Evolutionary conservation across 2,888 invertebrate species (phyloP), one percentile per base, ranked within the genome.

Genomic region (Belgica antarctica): DNA sequence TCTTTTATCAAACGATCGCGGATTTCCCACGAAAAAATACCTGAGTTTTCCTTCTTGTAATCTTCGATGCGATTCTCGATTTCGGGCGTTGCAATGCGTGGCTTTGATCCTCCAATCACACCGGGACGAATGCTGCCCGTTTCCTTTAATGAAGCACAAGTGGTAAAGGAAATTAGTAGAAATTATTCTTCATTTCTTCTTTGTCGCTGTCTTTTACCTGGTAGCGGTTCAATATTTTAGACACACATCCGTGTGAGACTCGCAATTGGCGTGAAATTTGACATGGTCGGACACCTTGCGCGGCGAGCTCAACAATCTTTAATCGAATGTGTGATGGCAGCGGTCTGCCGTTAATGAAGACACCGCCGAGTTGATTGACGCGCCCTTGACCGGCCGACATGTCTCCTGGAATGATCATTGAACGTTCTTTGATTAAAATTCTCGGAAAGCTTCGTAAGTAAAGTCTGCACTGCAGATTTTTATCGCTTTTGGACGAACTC

Each of bases 191-290:
- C 10, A 46, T 24, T n/a, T n/a, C n/a, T n/a, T n/a, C n/a, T 0
- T 24, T 12, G 34, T 34, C n/a, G 34, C 34, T 7, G 7, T 34
- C 34, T 34, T 22, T 96, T 82, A 96, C 95, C 83, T 94, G 93
- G 80, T 94, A 96, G 75, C 95, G 86, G 79, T 94, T 95, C 71
- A 97, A 85, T 75, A 97, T 97, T 82, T 98, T 98, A 69, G 95
- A 95, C 71, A 97, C 97, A 81, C 97, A 97, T 71, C 97, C 97
- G 78, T 98, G 97, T 0, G 95, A 95, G 12, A 98, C 96, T 17
- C 96, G 86, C 47, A 98, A 83, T 78, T 96, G 94, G 3, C 97
- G 84, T 34, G 95, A 95, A 78, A 98, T 98, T 75, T 96, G 94
- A 78, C 97, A 98, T 12, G 97, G 97, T 63, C 96, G 83, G 2